Percentiles rank a stretch among this genome's conserved stretches.
phyloP scores from a whole-genome alignment of 2,888 invertebrate genomes.

The Monoplex corrugatus region DNA sequence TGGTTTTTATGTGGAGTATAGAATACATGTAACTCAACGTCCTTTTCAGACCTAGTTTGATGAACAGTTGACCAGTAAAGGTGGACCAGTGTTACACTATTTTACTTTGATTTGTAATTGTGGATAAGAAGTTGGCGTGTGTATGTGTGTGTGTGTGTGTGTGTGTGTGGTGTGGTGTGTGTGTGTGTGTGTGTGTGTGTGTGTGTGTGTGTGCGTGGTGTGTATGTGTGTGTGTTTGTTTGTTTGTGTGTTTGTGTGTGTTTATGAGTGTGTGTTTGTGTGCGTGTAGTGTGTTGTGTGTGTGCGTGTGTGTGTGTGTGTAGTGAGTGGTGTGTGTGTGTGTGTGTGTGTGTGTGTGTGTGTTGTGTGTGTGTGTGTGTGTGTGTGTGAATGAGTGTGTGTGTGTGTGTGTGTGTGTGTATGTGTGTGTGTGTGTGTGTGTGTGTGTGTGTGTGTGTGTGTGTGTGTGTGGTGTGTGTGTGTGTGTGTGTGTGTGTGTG shows the following conservation, averaged over 20 bases:
- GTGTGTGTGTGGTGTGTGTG: constrained; percentile 31
- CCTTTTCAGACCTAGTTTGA: background rate
- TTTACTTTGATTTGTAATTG: background rate
- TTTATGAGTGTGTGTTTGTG: background rate
- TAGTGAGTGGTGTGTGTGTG: background rate
- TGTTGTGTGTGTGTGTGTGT: constrained; percentile 33
- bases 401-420: background rate
- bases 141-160: constrained; percentile 24
- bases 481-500: background rate
- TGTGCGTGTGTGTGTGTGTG: background rate
- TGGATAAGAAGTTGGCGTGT: background rate
- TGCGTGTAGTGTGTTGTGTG: background rate
- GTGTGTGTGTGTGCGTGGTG: background rate
- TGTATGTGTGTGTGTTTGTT: background rate
- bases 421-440: background rate
- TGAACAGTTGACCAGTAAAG: background rate
- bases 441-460: constrained; percentile 3
- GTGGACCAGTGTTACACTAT: no score
- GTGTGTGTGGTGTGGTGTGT: constrained; percentile 6
- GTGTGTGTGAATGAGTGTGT: constrained; percentile 28
- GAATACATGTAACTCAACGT: background rate
- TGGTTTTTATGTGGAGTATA: no score
- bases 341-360: constrained; percentile 31
- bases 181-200: background rate
- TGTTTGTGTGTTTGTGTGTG: background rate